phyloP scores from a whole-genome alignment of 2,797 vertebrate genomes.

The Ctenochaetus hawaiiensis region DNA sequence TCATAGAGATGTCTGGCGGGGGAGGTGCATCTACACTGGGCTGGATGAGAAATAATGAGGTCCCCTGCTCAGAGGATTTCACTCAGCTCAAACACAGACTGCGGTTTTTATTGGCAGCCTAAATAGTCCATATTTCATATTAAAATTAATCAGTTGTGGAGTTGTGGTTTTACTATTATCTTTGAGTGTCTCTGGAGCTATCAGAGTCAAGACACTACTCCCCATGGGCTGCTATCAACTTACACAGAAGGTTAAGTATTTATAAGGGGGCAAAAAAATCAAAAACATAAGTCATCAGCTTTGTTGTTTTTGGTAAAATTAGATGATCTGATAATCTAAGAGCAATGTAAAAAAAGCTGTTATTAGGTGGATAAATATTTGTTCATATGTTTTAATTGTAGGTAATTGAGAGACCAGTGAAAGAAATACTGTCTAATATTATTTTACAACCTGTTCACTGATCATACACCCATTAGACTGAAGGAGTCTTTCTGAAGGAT shows the following conservation, averaged over 20 bases:
- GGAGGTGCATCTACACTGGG: constrained; percentile 64
- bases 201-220: constrained; percentile 22
- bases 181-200: constrained; percentile 14
- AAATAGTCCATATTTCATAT: constrained; percentile 32
- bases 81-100: constrained; percentile 56
- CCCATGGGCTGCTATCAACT: constrained; percentile 45
- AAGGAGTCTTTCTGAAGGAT: constrained; percentile 26
- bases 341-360: constrained; percentile 1
- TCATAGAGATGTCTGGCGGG: constrained; percentile 68
- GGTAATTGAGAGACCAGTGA: not conserved
- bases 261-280: constrained; percentile 21
- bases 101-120: constrained; percentile 50
- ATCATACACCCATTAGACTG: constrained; percentile 22
- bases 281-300: constrained; percentile 25
- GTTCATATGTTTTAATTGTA: not conserved
- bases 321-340: not conserved
- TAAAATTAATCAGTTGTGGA: constrained; percentile 26
- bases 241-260: constrained; percentile 37
- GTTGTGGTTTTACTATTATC: constrained; percentile 28
- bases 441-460: constrained; percentile 18
- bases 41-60: constrained; percentile 71
- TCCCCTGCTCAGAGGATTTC: constrained; percentile 68
- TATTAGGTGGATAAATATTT: constrained; percentile 20
- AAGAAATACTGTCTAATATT: constrained; percentile 15
- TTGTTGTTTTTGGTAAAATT: not conserved